Percentiles rank a stretch among this genome's conserved stretches.
Conservation (phyloP, 2,888 invertebrate species). For the Lordiphosa fenestrarum region DNA sequence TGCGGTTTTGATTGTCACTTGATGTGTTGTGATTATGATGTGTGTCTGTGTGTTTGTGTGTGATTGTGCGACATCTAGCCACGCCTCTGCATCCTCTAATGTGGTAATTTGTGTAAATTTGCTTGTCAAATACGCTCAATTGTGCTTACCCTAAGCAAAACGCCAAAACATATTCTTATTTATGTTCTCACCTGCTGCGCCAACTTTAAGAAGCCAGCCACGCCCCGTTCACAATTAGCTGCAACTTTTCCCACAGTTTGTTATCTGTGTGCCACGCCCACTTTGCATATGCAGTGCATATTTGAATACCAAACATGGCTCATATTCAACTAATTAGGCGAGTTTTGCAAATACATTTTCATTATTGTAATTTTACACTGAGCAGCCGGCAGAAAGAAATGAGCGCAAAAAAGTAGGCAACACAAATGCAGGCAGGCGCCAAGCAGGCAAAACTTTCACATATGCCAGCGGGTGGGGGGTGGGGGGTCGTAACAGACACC, state of each 20-base stretch:
- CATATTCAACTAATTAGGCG: slow-evolving; percentile 72
- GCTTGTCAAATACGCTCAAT: slow-evolving; percentile 66
- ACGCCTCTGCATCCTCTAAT: slow-evolving; percentile 43
- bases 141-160: slow-evolving; percentile 44
- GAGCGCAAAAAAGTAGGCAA: slow-evolving; percentile 22
- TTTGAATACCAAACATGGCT: slow-evolving; percentile 68
- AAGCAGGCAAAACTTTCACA: slow-evolving; percentile 50
- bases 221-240: slow-evolving; percentile 4
- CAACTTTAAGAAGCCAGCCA: slow-evolving; percentile 24
- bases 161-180: slow-evolving; percentile 33
- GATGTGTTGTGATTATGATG: slow-evolving; percentile 72
- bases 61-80: slow-evolving; percentile 22
- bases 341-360: slow-evolving; percentile 71
- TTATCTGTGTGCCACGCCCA: slow-evolving; percentile 28
- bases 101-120: slow-evolving; percentile 66
- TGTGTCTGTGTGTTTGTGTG: slow-evolving; percentile 14
- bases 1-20: slow-evolving; percentile 73
- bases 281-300: slow-evolving; percentile 63
- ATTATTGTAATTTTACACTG: slow-evolving; percentile 67
- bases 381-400: slow-evolving; percentile 11
- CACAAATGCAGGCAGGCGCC: slow-evolving; percentile 14
- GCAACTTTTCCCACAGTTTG: slow-evolving; percentile 3
- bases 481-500: slow-evolving; percentile 31
- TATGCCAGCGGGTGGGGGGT: background rate
- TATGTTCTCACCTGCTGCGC: slow-evolving; percentile 66